Evolutionary conservation across 1,140 invertebrate genomes (phyloP), one percentile per base, ranked within the genome.

Genomic region (Papilio dardanus): DNA sequence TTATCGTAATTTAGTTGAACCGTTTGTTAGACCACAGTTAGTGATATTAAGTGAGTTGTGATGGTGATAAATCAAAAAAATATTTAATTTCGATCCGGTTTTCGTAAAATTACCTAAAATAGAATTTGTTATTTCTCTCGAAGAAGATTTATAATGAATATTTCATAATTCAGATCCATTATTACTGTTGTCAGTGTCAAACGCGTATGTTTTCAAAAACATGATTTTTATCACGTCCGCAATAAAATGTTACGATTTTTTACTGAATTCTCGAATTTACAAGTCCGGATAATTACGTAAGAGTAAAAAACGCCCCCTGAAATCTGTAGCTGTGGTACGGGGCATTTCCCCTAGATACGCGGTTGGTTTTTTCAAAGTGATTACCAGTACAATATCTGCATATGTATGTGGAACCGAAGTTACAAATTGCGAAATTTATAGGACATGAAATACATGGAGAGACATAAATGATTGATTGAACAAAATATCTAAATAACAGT

Each of bases 181-280:
- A n/a, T 58, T 28, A 30, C 54, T 28, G 24, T 12, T 28, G 54
- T 62, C 54, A 62, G 54, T 62, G 54, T 30, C 54, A 62, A 62
- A 62, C 1, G 21, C 8, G 50, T 58, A 16, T 30, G 21, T 28
- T 46, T 46, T 19, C 0, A 46, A 19, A 46, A 46, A 19, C 2
- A 46, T n/a, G 16, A 19, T 19, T 62, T 28, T 62, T 62, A 62
- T 30, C 4, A 30, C 16, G n/a, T 19, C 16, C 19, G 42, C 19
- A 46, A 46, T 62, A 16, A 62, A 62, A 62, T 62, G 12, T 30
- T 62, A 62, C 1, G 30, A 14, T 5, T 62, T 30, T 12, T 6
- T 30, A 6, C 12, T 62, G 24, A 62, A 14, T 62, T 62, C 10
- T 12, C 5, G 1, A 62, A 10, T 2, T 62, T 62, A 3, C 24